These are phyloP conservation scores for Apis florea DNA, from an alignment of 1,140 invertebrate species.

Conservation along the genomic window DNA sequence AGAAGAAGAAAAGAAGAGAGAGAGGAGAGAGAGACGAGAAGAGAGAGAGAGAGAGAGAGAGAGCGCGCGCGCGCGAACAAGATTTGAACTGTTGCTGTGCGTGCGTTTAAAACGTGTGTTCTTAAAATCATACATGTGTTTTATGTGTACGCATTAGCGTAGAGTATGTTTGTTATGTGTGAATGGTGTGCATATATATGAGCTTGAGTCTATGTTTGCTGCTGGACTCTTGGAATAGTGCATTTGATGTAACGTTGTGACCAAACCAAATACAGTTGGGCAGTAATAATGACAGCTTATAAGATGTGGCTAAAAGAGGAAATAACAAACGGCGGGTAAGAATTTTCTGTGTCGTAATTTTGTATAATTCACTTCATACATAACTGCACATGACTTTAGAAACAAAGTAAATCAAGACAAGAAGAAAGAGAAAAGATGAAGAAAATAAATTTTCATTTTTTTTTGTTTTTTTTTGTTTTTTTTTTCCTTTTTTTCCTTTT, in stretches of 20 bases:
- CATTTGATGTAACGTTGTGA: slow-evolving; percentile 62
- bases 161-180: slow-evolving; percentile 8
- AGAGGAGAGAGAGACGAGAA: no score
- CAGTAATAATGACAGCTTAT: slow-evolving; percentile 59
- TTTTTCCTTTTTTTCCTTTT: not conserved
- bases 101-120: slow-evolving; percentile 7
- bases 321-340: slow-evolving; percentile 39
- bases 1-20: no score
- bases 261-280: slow-evolving; percentile 65
- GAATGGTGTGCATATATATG: not conserved
- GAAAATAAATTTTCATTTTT: slow-evolving; percentile 15
- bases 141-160: slow-evolving; percentile 12
- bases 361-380: slow-evolving; percentile 42
- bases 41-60: no score
- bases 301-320: slow-evolving; percentile 36
- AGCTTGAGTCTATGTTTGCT: slow-evolving; percentile 55
- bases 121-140: slow-evolving; percentile 14
- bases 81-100: not conserved
- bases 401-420: not conserved
- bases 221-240: slow-evolving; percentile 54
- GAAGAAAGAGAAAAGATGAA: slow-evolving; percentile 16
- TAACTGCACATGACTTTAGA: slow-evolving; percentile 14
- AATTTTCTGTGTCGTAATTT: slow-evolving; percentile 42
- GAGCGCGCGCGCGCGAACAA: no score
- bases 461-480: not conserved